Conservation (phyloP, 2,797 vertebrate species). For the Gambelia wislizenii region DNA sequence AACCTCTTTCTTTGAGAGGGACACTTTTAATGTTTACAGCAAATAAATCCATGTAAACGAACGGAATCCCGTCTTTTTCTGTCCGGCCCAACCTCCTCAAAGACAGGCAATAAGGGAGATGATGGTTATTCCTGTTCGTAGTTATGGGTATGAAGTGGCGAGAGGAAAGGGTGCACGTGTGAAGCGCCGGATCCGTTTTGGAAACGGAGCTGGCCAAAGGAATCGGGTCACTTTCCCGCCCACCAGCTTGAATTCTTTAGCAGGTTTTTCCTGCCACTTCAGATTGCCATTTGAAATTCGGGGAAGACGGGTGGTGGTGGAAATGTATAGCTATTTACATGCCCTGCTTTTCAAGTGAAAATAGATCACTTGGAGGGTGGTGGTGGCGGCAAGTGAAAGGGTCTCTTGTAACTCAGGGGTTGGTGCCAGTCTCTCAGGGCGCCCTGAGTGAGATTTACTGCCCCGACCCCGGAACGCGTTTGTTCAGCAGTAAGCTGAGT, state of each 20-base stretch:
- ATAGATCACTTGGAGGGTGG: neutral
- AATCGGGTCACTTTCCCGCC: no score
- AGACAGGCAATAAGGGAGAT: neutral
- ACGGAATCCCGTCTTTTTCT: slow-evolving; percentile 78
- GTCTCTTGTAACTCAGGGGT: neutral
- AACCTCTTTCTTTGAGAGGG: slow-evolving; percentile 93
- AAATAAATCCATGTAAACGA: slow-evolving; percentile 90
- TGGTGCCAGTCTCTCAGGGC: neutral
- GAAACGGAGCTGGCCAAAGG: no score
- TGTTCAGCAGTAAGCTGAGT: no score
- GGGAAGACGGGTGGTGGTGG: neutral
- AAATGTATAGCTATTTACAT: neutral
- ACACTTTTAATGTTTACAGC: slow-evolving; percentile 98
- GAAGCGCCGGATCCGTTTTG: no score
- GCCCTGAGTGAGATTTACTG: neutral
- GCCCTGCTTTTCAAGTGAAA: neutral
- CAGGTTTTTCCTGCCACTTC: no score
- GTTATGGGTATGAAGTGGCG: neutral
- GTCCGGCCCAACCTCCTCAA: slow-evolving; percentile 29
- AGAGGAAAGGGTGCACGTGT: neutral
- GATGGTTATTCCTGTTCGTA: neutral
- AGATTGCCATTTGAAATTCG: neutral
- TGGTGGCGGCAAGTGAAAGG: no score
- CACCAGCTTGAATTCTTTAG: neutral
- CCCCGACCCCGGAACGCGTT: neutral